Evolutionary conservation across 2,888 invertebrate genomes (phyloP), one percentile per base, ranked within the genome.

Genomic region (Chrysotoxum bicinctum): DNA sequence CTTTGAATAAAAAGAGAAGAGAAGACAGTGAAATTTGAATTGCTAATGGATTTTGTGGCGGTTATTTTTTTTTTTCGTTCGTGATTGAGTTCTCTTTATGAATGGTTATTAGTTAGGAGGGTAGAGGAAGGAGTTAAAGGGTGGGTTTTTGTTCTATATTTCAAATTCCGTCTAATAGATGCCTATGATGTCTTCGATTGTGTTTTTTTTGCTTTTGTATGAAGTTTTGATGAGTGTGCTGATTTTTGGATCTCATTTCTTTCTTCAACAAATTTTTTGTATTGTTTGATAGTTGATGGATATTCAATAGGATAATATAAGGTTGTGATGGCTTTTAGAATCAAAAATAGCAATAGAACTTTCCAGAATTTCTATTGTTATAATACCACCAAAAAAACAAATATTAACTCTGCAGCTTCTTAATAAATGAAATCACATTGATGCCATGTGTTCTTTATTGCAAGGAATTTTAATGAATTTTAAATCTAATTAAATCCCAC

Each of bases 11-110:
- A 12, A 30, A 5, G 19, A 62, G 10, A 26, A 30, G 4, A 60
- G 21, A 56, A 19, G 16, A 52, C 58, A 48, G 52, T 72, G 58
- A 72, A 66, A 82, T 77, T 82, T 77, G 70, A 72, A 52, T 82
- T 37, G 45, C 54, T 77, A 68, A 77, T 82, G 82, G 72, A 30
- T 68, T 73, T 21, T n/a, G 32, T 62, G 19, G 62, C 19, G 21
- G 37, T 73, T 72, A n/a, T 21, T n/a, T 2, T 62, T 69, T 54
- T 40, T 54, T 35, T 45, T 58, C 30, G 43, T 23, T 12, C 14
- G 21, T 73, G 48, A 48, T 32, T 37, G 56, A 54, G n/a, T 26
- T 40, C 26, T 7, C 3, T 62, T 64, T 9, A 30, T 64, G 45
- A 43, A 45, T 45, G 62, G 12, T n/a, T 43, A 26, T 64, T 64